Base-by-base conservation (phyloP, 2,797 vertebrate genomes). In the Thripadectes ignobilis region DNA sequence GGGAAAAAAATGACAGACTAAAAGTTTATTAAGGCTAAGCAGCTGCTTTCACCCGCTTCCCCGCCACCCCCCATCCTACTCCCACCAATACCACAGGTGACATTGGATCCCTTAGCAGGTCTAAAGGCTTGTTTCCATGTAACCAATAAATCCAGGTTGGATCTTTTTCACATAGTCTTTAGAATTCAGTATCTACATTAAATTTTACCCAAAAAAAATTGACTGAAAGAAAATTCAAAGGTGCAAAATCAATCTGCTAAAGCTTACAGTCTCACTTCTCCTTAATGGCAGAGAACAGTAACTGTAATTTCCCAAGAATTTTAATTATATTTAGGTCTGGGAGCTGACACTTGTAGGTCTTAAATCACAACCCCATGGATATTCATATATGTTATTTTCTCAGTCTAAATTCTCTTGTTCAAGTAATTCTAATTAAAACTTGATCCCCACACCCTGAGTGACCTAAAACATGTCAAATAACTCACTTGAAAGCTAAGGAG, bases 281-380 rank as follows among this genome's bases (percentile, higher is more conserved):
- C 27, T 8, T 75, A 84, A 69, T 43, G 52, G 7, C 23, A 89
- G 23, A 85, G 34, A 92, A 65, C 7, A 72, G 8, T 22, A 58
- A 8, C 38, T 83, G 43, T 36, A 75, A 66, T 78, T 89, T 93
- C 80, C 27, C 43, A 39, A n/a, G 6, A 0, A 1, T 79, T 89
- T 93, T 69, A 85, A 81, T 85, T 24, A 49, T 63, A 48, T 69
- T 83, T 65, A 59, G 14, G 13, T 89, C 52, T 88, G 41, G 5
- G 29, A 61, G 14, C 9, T 83, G 57, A 71, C 26, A 39, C 29
- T 80, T 74, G 19, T 10, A 91, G 19, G 9, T 89, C 20, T 58
- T 74, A 61, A 45, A 85, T 43, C 12, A 8, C 19, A 89, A 13
- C 26, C 49, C 11, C 26, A 7, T 68, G 76, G 32, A 36, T 65